phyloP scores from a whole-genome alignment of 1,140 invertebrate genomes.

The Pogonognathellus flavescens region DNA sequence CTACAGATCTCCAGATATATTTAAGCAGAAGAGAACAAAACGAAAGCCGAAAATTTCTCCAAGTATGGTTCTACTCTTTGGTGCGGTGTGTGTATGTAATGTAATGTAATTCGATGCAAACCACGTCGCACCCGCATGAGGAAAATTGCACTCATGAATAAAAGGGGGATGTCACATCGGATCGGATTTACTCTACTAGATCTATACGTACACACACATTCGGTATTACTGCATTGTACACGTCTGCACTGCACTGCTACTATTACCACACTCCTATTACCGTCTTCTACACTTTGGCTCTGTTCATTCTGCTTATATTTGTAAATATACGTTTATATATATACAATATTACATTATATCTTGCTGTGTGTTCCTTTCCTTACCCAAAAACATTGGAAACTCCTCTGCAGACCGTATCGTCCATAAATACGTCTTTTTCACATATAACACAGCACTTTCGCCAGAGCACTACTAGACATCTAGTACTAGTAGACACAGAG shows the following conservation, averaged over 20 bases:
- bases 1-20: too few relatives aligned
- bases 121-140: slow-evolving; percentile 58
- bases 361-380: background rate
- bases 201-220: background rate
- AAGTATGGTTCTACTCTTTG: slow-evolving; percentile 3
- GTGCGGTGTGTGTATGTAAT: slow-evolving; percentile 38
- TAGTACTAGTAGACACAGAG: too few relatives aligned
- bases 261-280: background rate
- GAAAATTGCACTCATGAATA: slow-evolving; percentile 62
- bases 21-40: slow-evolving; percentile 9
- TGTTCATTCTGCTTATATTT: background rate
- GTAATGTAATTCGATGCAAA: slow-evolving; percentile 61
- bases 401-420: slow-evolving; percentile 8
- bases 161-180: slow-evolving; percentile 60
- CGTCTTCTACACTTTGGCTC: background rate
- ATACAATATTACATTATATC: background rate
- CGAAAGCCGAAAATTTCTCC: slow-evolving; percentile 9
- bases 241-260: background rate
- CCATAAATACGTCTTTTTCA: slow-evolving; percentile 40
- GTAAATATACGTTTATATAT: slow-evolving; percentile 28
- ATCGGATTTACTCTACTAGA: slow-evolving; percentile 52
- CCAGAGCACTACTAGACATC: background rate
- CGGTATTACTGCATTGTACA: background rate
- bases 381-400: slow-evolving; percentile 4
- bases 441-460: slow-evolving; percentile 21